phyloP scores from a whole-genome alignment of 2,797 vertebrate species.

The Acanthurus tractus region DNA sequence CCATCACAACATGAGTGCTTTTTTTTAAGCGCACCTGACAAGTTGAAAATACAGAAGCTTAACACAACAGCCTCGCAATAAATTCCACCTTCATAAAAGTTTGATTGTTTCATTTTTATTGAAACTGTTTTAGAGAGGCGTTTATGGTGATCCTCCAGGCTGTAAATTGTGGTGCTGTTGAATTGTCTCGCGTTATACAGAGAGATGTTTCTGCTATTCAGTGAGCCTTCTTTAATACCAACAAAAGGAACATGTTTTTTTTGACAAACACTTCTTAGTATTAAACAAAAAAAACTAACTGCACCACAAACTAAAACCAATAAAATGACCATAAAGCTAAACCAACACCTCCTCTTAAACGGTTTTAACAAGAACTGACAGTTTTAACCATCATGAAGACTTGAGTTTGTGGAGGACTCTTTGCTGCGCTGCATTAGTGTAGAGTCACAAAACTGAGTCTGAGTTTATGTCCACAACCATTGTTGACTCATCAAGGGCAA shows the following conservation, averaged over 20 bases:
- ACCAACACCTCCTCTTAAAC: not conserved
- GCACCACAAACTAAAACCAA: not conserved
- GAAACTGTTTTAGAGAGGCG: not conserved
- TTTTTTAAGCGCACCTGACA: not conserved
- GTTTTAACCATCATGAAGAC: not conserved
- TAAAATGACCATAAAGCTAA: slow-evolving; percentile 5
- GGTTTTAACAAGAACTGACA: not conserved
- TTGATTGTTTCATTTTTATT: not conserved
- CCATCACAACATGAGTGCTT: not conserved
- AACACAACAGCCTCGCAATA: not conserved
- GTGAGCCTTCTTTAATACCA: not conserved
- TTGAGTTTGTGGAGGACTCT: not conserved
- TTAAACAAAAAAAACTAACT: not conserved
- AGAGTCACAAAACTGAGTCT: not conserved
- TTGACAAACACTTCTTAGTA: not conserved
- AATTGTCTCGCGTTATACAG: not conserved
- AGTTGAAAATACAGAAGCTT: not conserved
- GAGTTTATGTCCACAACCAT: not conserved
- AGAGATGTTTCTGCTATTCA: not conserved
- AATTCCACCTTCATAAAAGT: slow-evolving; percentile 24
- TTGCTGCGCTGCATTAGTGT: slow-evolving; percentile 2
- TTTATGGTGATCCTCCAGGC: slow-evolving; percentile 1
- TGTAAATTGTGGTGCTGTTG: not conserved
- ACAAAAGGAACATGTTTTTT: not conserved
- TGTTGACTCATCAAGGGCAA: not conserved